Conservation (phyloP, 30 jellyfish, hydroid and myxozoan species). For the Hydractinia symbiolongicarpus region DNA sequence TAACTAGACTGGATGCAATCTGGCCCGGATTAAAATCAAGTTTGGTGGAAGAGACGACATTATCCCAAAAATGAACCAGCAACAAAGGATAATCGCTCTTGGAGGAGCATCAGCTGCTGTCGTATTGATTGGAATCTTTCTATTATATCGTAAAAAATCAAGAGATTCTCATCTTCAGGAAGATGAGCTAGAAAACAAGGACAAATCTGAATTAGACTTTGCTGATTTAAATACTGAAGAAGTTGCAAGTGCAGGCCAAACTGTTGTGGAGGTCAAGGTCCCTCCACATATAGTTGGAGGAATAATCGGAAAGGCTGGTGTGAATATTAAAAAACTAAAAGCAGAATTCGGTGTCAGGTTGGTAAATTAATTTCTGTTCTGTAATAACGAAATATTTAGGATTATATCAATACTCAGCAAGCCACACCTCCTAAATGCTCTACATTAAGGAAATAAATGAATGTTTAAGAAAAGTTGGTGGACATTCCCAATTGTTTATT, state of each 20-base stretch:
- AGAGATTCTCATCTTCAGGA: constrained; percentile 27
- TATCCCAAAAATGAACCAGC: constrained; percentile 36
- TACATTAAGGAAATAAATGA: too few species aligned
- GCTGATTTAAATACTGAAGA: constrained; percentile 55
- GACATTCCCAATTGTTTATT: too few species aligned
- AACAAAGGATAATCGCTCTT: constrained; percentile 43
- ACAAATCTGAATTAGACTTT: constrained; percentile 5
- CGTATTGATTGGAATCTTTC: constrained; percentile 30
- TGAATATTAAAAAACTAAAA: constrained; percentile 52
- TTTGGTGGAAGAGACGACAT: too few species aligned
- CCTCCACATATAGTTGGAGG: constrained; percentile 72
- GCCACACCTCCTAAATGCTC: too few species aligned
- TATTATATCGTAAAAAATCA: constrained; percentile 6
- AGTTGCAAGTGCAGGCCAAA: constrained; percentile 54
- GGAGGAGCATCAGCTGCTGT: constrained; percentile 68
- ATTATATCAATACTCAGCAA: too few species aligned
- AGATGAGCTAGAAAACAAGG: constrained; percentile 19
- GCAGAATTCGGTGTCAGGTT: constrained; percentile 77
- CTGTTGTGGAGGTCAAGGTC: constrained; percentile 41
- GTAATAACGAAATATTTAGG: too few species aligned
- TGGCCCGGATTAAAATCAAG: too few species aligned
- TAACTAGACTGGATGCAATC: too few species aligned
- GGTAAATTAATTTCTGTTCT: background rate
- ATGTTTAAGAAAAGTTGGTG: too few species aligned
- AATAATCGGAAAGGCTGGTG: constrained; percentile 79